Evolutionary conservation across 2,113 vertebrate genomes (phyloP).

Genomic region (Lutjanus erythropterus): DNA sequence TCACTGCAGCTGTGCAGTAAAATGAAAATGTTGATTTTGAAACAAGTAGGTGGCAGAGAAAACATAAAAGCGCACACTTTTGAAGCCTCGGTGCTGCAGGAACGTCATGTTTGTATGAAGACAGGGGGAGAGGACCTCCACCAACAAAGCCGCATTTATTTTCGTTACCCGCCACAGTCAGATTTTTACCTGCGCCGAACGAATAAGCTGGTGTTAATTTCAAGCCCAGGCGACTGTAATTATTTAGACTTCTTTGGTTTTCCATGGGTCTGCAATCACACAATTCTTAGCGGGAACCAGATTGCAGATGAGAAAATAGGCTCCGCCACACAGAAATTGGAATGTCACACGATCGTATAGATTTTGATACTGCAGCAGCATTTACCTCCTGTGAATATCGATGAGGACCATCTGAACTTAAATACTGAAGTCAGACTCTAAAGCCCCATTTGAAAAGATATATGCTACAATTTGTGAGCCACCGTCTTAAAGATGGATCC

Average conservation of each 20-base stretch:
- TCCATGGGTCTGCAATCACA: slow-evolving; percentile 44
- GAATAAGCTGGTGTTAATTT: slow-evolving; percentile 66
- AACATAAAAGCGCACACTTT: not conserved
- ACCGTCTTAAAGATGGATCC: not conserved
- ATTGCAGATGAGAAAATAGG: slow-evolving; percentile 43
- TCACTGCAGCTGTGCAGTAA: not conserved
- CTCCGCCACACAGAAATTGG: slow-evolving; percentile 19
- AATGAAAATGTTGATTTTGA: not conserved
- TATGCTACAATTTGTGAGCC: not conserved
- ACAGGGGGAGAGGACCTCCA: slow-evolving; percentile 4
- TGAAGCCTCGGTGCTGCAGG: not conserved
- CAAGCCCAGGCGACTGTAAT: slow-evolving; percentile 67
- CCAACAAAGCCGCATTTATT: slow-evolving; percentile 37
- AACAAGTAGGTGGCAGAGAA: not conserved
- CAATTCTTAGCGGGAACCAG: slow-evolving; percentile 36
- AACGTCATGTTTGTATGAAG: slow-evolving; percentile 26
- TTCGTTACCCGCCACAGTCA: slow-evolving; percentile 39
- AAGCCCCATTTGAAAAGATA: not conserved
- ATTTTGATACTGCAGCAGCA: slow-evolving; percentile 8
- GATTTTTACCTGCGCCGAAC: slow-evolving; percentile 26
- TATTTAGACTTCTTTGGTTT: slow-evolving; percentile 61
- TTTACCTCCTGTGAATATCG: slow-evolving; percentile 9
- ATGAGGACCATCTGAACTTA: not conserved
- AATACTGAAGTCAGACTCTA: not conserved
- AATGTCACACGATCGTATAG: slow-evolving; percentile 29